Conservation (phyloP, 2,113 vertebrate genomes). For the Emydocephalus ijimae region DNA sequence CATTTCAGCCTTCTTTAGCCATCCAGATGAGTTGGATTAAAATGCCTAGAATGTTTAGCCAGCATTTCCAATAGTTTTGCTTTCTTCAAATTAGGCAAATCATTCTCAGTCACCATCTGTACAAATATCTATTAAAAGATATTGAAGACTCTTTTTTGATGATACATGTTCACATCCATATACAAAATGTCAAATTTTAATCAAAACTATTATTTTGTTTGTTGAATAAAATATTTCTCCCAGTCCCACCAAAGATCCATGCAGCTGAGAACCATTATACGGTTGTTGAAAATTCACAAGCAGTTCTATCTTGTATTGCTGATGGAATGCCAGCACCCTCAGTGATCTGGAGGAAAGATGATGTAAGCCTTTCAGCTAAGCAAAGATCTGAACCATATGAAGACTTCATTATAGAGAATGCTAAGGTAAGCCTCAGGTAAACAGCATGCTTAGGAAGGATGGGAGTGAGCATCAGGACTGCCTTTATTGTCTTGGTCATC, state of each 20-base stretch:
- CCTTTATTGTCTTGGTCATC: background rate
- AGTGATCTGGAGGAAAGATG: slow-evolving; percentile 83
- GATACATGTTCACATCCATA: background rate
- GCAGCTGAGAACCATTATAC: slow-evolving; percentile 63
- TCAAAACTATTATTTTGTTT: background rate
- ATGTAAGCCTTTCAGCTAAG: slow-evolving; percentile 70
- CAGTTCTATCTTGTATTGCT: slow-evolving; percentile 77
- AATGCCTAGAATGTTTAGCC: background rate
- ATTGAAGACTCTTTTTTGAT: background rate
- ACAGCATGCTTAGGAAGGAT: background rate
- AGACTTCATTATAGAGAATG: slow-evolving; percentile 82
- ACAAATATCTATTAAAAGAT: background rate
- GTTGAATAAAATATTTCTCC: slow-evolving; percentile 8
- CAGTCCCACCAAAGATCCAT: slow-evolving; percentile 88
- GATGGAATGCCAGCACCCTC: slow-evolving; percentile 85
- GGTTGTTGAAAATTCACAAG: slow-evolving; percentile 74
- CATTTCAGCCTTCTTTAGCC: background rate
- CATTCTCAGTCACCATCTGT: background rate
- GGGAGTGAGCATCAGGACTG: background rate
- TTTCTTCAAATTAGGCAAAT: background rate
- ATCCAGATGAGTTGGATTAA: background rate
- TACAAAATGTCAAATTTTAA: background rate
- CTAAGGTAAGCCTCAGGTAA: slow-evolving; percentile 71
- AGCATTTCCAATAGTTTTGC: background rate
- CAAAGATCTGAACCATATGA: slow-evolving; percentile 78